Conservation (phyloP, 2,113 vertebrate species). For the Crocuta crocuta region DNA sequence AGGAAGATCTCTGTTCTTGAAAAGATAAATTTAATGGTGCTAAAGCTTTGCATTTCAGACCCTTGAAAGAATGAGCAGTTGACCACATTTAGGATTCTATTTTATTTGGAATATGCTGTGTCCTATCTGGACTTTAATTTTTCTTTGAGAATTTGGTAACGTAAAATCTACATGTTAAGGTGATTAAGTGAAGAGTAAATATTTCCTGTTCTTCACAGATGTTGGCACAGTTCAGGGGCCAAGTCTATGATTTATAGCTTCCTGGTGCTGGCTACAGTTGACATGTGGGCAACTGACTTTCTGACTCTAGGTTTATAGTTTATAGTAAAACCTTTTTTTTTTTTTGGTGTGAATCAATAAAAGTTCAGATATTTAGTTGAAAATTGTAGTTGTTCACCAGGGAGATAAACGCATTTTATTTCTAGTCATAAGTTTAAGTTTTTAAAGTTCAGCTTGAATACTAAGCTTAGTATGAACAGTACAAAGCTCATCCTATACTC, state of each 20-base stretch:
- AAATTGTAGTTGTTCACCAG: background rate
- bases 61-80: background rate
- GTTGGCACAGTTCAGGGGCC: slow-evolving; percentile 58
- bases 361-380: slow-evolving; percentile 52
- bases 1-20: background rate
- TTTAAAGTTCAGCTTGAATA: slow-evolving; percentile 28
- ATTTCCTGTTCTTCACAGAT: slow-evolving; percentile 56
- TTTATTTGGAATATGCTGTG: background rate
- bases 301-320: slow-evolving; percentile 4
- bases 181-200: slow-evolving; percentile 30
- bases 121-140: slow-evolving; percentile 7
- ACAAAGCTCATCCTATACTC: background rate
- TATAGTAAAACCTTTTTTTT: slow-evolving; percentile 31
- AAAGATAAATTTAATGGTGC: background rate
- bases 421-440: slow-evolving; percentile 37
- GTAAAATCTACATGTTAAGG: background rate
- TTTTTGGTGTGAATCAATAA: slow-evolving; percentile 13
- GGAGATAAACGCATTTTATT: background rate
- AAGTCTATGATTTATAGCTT: slow-evolving; percentile 68
- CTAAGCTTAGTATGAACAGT: background rate
- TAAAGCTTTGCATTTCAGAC: background rate
- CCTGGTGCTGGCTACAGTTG: slow-evolving; percentile 15
- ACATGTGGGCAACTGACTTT: slow-evolving; percentile 65
- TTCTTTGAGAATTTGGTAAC: slow-evolving; percentile 14
- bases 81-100: background rate